Conservation (phyloP, 2,888 invertebrate species). For the Chaetogeoica ovagalla region DNA sequence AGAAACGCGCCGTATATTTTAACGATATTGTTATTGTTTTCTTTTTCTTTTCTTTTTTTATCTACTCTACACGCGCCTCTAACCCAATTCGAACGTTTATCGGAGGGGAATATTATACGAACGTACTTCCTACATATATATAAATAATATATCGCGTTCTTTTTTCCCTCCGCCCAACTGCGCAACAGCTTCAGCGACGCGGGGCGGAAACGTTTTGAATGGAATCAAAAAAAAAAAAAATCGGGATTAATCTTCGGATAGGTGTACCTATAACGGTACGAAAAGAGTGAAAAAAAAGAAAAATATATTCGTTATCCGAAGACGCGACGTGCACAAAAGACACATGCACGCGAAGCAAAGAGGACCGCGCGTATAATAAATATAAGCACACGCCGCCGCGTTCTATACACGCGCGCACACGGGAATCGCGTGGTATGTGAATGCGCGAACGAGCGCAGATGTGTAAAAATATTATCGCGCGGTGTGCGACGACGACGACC, state of each 20-base stretch:
- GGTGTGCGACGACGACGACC: slow-evolving; percentile 32
- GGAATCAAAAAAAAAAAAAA: slow-evolving; percentile 9
- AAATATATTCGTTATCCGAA: slow-evolving; percentile 36
- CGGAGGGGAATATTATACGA: slow-evolving; percentile 3
- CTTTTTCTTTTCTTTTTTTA: not conserved
- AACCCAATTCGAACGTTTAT: slow-evolving; percentile 24
- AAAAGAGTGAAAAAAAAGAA: not conserved
- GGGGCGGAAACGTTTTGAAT: slow-evolving; percentile 48
- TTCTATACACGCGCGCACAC: not conserved
- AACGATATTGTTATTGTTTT: slow-evolving; percentile 7
- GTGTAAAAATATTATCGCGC: not conserved
- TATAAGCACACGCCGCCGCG: not conserved
- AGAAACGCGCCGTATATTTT: not conserved
- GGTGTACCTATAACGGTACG: too few species aligned
- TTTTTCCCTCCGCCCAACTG: not conserved
- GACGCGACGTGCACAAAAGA: slow-evolving; percentile 47
- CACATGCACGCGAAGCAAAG: not conserved
- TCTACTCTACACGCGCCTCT: too few species aligned
- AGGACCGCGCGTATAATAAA: not conserved
- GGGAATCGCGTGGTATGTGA: too few species aligned
- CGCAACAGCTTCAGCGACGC: not conserved
- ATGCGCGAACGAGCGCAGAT: slow-evolving; percentile 33
- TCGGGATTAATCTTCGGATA: slow-evolving; percentile 31
- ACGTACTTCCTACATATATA: not conserved
- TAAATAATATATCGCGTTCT: slow-evolving; percentile 7